phyloP scores from a whole-genome alignment of 2,113 vertebrate species.

The Haemorhous mexicanus region DNA sequence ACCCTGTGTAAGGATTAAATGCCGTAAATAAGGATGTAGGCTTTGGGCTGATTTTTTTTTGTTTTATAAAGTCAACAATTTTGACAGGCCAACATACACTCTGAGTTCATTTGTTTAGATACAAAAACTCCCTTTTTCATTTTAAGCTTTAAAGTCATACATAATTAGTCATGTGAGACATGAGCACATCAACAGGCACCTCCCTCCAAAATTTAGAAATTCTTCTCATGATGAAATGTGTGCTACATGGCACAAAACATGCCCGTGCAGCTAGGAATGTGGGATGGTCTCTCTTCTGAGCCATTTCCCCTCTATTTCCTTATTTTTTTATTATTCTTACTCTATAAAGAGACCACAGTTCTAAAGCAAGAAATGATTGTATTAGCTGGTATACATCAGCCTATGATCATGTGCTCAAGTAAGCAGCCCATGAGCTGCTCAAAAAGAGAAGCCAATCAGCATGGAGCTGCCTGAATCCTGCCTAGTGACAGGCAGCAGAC shows the following conservation, averaged over 20 bases:
- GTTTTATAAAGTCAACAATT: background rate
- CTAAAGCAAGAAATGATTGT: slow-evolving; percentile 32
- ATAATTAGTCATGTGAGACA: background rate
- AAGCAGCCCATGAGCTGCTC: slow-evolving; percentile 55
- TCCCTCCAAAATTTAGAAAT: background rate
- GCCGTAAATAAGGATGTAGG: background rate
- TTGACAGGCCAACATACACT: background rate
- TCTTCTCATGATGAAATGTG: background rate
- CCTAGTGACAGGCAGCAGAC: slow-evolving; percentile 71
- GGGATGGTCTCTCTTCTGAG: background rate
- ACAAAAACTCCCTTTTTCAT: background rate
- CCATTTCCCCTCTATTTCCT: background rate
- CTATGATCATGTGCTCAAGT: slow-evolving; percentile 32
- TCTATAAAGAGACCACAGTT: background rate
- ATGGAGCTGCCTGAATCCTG: slow-evolving; percentile 58
- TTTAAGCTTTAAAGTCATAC: background rate
- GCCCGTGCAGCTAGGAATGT: background rate
- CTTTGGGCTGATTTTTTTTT: background rate
- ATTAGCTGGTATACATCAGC: slow-evolving; percentile 37
- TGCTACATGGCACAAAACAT: background rate
- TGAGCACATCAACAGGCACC: background rate
- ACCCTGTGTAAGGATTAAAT: background rate
- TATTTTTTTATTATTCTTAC: background rate
- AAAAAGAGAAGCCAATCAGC: slow-evolving; percentile 64
- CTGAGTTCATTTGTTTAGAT: background rate